Conservation (phyloP, 2,797 vertebrate species). For the Podarcis lilfordi region DNA sequence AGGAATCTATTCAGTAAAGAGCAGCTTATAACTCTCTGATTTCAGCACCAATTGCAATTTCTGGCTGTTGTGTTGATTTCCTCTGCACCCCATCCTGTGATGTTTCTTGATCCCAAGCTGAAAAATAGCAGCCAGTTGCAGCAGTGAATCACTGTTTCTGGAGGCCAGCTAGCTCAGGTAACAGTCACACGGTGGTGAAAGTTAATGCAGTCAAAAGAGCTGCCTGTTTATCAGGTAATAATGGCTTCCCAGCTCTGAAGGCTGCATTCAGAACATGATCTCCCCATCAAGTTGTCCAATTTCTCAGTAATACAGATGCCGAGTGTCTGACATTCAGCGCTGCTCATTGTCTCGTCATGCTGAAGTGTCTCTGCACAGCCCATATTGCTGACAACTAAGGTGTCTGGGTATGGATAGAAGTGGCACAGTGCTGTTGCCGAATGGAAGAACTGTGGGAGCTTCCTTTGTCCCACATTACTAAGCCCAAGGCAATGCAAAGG, state of each 20-base stretch:
- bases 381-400: neutral
- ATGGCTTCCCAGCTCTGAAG: neutral
- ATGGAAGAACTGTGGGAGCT: neutral
- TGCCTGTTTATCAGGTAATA: neutral
- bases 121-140: neutral
- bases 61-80: neutral
- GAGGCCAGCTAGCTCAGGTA: neutral
- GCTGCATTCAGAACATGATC: neutral
- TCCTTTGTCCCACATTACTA: neutral
- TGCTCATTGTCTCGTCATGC: neutral
- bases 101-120: no score
- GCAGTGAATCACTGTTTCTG: fast-evolving
- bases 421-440: neutral
- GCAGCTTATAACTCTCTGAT: neutral
- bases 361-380: neutral
- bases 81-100: neutral
- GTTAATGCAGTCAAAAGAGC: fast-evolving
- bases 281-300: neutral
- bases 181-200: no score
- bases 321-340: neutral
- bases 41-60: neutral
- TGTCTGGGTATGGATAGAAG: neutral
- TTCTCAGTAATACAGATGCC: neutral
- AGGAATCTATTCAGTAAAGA: neutral
- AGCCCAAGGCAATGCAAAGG: no score